phyloP scores from a whole-genome alignment of 2,797 vertebrate species.

The Bradypodion pumilum region DNA sequence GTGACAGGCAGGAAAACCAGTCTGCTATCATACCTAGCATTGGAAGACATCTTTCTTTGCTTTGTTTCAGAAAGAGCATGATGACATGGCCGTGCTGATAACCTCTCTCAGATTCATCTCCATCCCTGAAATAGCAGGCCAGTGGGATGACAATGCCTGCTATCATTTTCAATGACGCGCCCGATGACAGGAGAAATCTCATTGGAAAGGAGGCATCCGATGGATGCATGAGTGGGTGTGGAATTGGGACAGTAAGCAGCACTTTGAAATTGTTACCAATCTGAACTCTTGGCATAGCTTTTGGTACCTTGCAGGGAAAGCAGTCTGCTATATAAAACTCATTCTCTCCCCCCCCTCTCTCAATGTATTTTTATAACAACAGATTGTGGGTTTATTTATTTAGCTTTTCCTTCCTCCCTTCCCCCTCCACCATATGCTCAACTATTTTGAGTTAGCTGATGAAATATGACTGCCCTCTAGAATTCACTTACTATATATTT shows the following conservation, averaged over 20 bases:
- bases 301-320: slow-evolving; percentile 61
- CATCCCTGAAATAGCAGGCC: slow-evolving; percentile 32
- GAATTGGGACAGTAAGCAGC: slow-evolving; percentile 51
- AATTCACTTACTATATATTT: slow-evolving; percentile 36
- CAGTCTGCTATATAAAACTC: slow-evolving; percentile 53
- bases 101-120: not conserved
- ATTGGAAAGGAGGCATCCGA: slow-evolving; percentile 28
- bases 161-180: slow-evolving; percentile 15
- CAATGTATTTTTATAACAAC: slow-evolving; percentile 63
- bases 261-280: slow-evolving; percentile 55
- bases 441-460: slow-evolving; percentile 58
- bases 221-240: slow-evolving; percentile 28
- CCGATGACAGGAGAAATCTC: slow-evolving; percentile 19
- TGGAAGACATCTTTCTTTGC: not conserved
- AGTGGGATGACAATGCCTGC: not conserved
- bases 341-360: slow-evolving; percentile 24
- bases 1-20: not conserved
- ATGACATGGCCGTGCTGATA: not conserved
- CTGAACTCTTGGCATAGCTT: slow-evolving; percentile 48
- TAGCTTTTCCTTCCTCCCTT: slow-evolving; percentile 41
- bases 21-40: not conserved
- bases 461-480: slow-evolving; percentile 53
- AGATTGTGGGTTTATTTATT: slow-evolving; percentile 70
- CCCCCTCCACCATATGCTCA: slow-evolving; percentile 62
- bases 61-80: not conserved